Base-by-base conservation (phyloP, 2,888 invertebrate genomes). In the Chalcis sispes region DNA sequence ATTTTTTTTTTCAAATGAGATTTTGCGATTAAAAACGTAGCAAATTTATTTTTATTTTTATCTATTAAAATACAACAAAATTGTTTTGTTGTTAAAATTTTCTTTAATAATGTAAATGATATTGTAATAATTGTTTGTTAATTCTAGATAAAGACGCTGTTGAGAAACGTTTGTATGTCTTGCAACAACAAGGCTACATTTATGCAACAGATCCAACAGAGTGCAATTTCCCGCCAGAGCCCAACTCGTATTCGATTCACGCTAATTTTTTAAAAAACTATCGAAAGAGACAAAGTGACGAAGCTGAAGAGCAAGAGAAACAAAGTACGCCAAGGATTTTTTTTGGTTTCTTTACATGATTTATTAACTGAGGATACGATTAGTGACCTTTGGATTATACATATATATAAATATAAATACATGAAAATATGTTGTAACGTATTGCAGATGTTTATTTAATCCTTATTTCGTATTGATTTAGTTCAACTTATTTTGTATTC, bases 121-220 rank as follows among this genome's bases (percentile, higher is more conserved):
- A 36, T 36, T 36, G 4, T 4, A 42, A 64, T 25, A 25, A 27
- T n/a, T 36, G 13, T 72, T 72, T 8, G 7, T 61, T 18, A n/a
- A 64, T 90, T 90, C 54, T 91, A 97, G 98, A 98, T 90, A 97
- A 98, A 90, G 96, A 97, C 87, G 97, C 98, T 67, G 99, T 99
- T 69, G 98, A 99, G 89, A 96, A 96, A 89, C 93, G 99, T 80
- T 92, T 99, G 72, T 94, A 92, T 83, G 93, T 96, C 81, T 91
- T 97, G 76, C 95, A 96, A 87, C 93, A 94, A 85, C 93, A 94
- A 89, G 94, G 94, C 71, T 93, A 92, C 85, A 93, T 94, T 80
- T 93, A 93, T 82, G 90, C 91, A 65, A 92, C 92, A 52, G 92
- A 92, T 87, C 88, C 89, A 73, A 90, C 89, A 88, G 80, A 80